These are phyloP conservation scores for Brachionus plicatilis DNA, from an alignment of 1,140 invertebrate genomes.

Conservation along the genomic window DNA sequence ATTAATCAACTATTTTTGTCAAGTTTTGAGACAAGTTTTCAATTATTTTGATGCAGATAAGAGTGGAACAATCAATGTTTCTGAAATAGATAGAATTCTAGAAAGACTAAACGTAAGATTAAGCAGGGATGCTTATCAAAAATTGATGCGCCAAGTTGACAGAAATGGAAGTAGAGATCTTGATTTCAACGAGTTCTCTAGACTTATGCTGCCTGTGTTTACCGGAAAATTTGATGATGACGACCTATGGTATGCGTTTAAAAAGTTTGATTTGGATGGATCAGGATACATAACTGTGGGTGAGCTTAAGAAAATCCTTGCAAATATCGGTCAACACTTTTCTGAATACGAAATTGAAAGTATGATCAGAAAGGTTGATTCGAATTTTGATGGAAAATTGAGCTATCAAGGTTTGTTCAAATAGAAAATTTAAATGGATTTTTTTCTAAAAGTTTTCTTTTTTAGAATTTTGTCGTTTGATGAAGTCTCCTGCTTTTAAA, in stretches of 20 bases:
- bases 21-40: conserved; percentile 30
- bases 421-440: background rate
- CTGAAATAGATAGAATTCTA: conserved; percentile 6
- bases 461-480: conserved; percentile 32
- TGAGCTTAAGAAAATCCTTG: conserved; percentile 24
- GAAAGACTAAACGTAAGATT: background rate
- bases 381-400: conserved; percentile 21
- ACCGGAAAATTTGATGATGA: conserved; percentile 28
- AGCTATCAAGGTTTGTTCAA: background rate
- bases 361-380: conserved; percentile 33
- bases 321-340: conserved; percentile 29
- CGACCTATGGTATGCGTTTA: conserved; percentile 12
- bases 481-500: conserved; percentile 31
- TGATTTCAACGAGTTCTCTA: conserved; percentile 34
- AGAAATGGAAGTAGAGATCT: background rate
- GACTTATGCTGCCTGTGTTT: conserved; percentile 9
- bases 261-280: conserved; percentile 9
- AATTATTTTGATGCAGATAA: conserved; percentile 38
- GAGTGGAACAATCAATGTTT: conserved; percentile 5
- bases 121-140: conserved; percentile 8
- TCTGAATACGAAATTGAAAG: conserved; percentile 1
- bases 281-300: background rate
- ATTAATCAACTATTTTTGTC: background rate
- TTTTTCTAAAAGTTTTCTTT: background rate
- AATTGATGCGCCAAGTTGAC: conserved; percentile 20